Evolutionary conservation across 1,140 invertebrate species (phyloP).

Genomic region (Anastrepha obliqua): DNA sequence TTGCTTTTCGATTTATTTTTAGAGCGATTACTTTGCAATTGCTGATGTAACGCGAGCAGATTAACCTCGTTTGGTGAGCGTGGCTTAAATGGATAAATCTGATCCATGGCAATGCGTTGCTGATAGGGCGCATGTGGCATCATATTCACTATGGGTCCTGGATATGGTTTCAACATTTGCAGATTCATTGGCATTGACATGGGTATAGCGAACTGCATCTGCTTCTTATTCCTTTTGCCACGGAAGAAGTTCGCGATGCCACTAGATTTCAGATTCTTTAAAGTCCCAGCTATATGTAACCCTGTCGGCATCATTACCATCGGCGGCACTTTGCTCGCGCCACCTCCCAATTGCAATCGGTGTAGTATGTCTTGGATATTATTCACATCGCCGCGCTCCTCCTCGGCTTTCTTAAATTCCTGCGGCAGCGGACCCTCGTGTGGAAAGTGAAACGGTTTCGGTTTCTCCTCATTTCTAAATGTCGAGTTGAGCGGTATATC

Average conservation of each 20-base stretch:
- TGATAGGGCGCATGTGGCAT: slow-evolving; percentile 55
- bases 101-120: slow-evolving; percentile 70
- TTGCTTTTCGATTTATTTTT: slow-evolving; percentile 65
- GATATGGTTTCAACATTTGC: slow-evolving; percentile 35
- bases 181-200: slow-evolving; percentile 60
- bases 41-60: slow-evolving; percentile 67
- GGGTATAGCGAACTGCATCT: slow-evolving; percentile 67
- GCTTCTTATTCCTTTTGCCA: slow-evolving; percentile 69
- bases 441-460: slow-evolving; percentile 72
- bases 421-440: slow-evolving; percentile 68
- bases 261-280: slow-evolving; percentile 70
- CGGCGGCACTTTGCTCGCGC: slow-evolving; percentile 63
- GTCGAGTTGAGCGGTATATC: slow-evolving; percentile 62
- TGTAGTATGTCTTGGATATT: slow-evolving; percentile 72
- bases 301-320: slow-evolving; percentile 72
- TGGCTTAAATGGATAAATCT: slow-evolving; percentile 69
- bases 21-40: slow-evolving; percentile 55
- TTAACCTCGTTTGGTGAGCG: slow-evolving; percentile 69
- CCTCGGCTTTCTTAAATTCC: slow-evolving; percentile 66
- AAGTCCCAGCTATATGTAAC: slow-evolving; percentile 68
- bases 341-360: slow-evolving; percentile 63
- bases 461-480: slow-evolving; percentile 61
- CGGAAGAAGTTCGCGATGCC: slow-evolving; percentile 70
- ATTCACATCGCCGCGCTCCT: slow-evolving; percentile 60
- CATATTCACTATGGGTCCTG: slow-evolving; percentile 23